Percentiles rank a stretch among this genome's conserved stretches.
These are phyloP conservation scores for Eugnorisma glareosa DNA, from an alignment of 2,888 invertebrate species.

Conservation along the genomic window DNA sequence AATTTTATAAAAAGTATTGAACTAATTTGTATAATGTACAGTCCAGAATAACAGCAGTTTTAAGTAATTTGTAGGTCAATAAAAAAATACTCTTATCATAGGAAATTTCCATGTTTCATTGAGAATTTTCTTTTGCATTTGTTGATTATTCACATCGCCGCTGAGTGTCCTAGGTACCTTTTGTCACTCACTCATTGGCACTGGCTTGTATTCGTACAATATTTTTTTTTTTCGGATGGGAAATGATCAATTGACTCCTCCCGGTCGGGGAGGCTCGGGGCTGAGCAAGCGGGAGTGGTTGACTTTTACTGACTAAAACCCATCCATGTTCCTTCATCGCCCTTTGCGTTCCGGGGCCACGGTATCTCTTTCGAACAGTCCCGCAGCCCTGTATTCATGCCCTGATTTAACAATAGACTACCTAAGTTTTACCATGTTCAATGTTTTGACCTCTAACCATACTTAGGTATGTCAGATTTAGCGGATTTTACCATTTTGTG, in stretches of 20 bases:
- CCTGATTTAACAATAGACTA: neutral
- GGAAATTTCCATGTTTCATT: neutral
- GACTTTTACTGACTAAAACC: no score
- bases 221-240: no score
- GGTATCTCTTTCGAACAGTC: no score
- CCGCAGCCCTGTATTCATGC: no score
- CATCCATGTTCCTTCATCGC: no score
- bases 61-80: neutral
- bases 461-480: neutral
- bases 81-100: neutral
- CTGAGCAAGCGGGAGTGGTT: no score
- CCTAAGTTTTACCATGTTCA: neutral
- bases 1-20: constrained; percentile 4
- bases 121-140: no score
- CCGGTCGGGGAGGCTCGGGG: no score
- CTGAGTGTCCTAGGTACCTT: neutral
- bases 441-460: neutral
- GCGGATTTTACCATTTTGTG: neutral
- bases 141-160: no score
- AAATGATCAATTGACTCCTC: no score
- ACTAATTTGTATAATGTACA: constrained; percentile 5
- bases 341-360: no score
- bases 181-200: neutral
- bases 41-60: neutral
- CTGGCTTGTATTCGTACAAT: neutral